phyloP scores from a whole-genome alignment of 2,888 invertebrate genomes.

The Dasypolia templi region DNA sequence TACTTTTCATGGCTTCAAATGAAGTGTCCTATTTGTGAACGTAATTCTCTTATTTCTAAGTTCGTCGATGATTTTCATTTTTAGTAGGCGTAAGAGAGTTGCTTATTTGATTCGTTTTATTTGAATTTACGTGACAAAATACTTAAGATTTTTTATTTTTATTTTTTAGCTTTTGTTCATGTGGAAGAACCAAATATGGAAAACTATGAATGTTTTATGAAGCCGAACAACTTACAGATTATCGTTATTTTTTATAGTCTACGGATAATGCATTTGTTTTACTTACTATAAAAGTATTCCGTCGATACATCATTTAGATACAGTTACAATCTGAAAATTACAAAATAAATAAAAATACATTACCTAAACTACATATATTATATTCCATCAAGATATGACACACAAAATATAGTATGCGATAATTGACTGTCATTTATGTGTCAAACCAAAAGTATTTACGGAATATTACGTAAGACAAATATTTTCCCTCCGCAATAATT shows the following conservation, averaged over 20 bases:
- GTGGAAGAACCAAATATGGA: background rate
- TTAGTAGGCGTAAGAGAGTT: background rate
- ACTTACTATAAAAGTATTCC: too few species aligned
- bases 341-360: slow-evolving; percentile 35
- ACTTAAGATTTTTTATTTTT: too few species aligned
- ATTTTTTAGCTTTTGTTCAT: too few species aligned
- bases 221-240: too few species aligned
- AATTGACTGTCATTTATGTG: slow-evolving; percentile 49
- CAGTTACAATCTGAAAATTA: too few species aligned
- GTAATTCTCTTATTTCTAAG: too few species aligned
- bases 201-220: slow-evolving; percentile 1
- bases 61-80: slow-evolving; percentile 38
- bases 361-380: slow-evolving; percentile 24
- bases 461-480: slow-evolving; percentile 33
- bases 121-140: slow-evolving; percentile 3
- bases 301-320: too few species aligned
- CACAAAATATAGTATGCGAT: slow-evolving; percentile 38
- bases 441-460: slow-evolving; percentile 21
- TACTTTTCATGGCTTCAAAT: too few species aligned
- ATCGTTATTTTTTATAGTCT: too few species aligned
- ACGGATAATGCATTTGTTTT: too few species aligned
- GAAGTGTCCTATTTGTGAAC: too few species aligned
- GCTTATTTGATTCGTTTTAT: background rate
- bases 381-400: slow-evolving; percentile 43
- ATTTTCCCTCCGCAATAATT: slow-evolving; percentile 31